Base-by-base conservation (phyloP, 2,797 vertebrate genomes). In the Etheostoma nigrum region DNA sequence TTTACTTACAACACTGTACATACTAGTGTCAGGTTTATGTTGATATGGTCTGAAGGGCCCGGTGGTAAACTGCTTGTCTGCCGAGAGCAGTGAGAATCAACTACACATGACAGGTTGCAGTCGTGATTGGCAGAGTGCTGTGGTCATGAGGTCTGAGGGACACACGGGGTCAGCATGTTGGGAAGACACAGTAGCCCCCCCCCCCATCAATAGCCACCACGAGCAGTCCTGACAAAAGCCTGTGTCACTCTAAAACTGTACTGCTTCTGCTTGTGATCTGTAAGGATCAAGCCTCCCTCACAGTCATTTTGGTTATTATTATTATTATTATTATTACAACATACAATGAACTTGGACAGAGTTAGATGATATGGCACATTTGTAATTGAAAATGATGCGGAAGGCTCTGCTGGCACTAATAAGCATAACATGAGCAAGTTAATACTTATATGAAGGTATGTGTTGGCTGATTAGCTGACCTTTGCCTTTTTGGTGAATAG, bases 91-190 rank as follows among this genome's bases (percentile, higher is more conserved):
- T 5, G 75, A 65, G 63, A 83, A 77, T 78, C 81, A 72, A 78
- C 77, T 66, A 71, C 53, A 79, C 72, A 83, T 93, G 93, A 90
- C 90, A 92, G 83, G 79, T 53, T 86, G 84, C 62, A 76, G 75
- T 21, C 58, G 62, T 89, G 93, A 93, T 72, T 90, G 93, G 81
- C 92, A 91, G 79, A 85, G 53, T 81, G 85, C 82, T 89, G 87
- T 33, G 81, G 90, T 93, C 92, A 90, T 89, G 91, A 89, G 84
- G 83, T 88, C 89, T 79, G 44, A 79, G 79, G 78, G 88, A 82
- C 79, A 80, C 60, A 74, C 18, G 6, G 69, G 84, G 89, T 90
- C 83, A 91, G 81, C 75, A 70, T 84, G 81, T 75, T 76, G 77
- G 73, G 77, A 71, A 79, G 67, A 80, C 73, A 88, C 68, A 77